Evolutionary conservation across 2,113 vertebrate species (phyloP), one percentile per base, ranked within the genome.

Genomic region (Dicerorhinus sumatrensis): DNA sequence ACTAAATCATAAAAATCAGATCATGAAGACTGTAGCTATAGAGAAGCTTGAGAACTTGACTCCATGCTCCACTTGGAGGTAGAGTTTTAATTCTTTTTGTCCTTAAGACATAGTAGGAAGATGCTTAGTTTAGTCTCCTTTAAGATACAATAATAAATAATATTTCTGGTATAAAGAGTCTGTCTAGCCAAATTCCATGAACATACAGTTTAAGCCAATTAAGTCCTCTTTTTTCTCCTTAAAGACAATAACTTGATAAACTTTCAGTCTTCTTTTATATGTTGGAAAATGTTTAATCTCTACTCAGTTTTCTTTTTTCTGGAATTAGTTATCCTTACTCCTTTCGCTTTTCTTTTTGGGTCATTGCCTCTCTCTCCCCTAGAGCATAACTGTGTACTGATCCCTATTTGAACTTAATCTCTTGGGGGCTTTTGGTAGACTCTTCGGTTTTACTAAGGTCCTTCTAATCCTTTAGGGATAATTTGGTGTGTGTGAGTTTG

Each of bases 1-100:
- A 60, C 73, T 65, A 80, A 98, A 72, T 76, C 6, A 8, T 42
- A 63, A 89, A 95, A 91, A 60, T 81, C 39, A 92, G 42, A 72
- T 96, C 33, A 11, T 48, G 36, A 82, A 77, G 80, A 87, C 8
- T 54, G 2, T 83, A 89, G 86, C 46, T 77, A 5, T 76, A 93
- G 89, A 79, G 62, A 91, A 86, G 17, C 80, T 79, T 70, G 36
- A 92, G 80, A 90, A 51, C 54, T 42, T 62, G 48, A 77, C 80
- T 85, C 8, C 54, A 11, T 67, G 77, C 6, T 70, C 87, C 5
- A 14, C 65, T 67, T 75, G 80, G 65, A 62, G 75, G 69, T 76
- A 23, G 46, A 27, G 58, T 33, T 89, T 92, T 94, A 18, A 42
- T 65, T 48, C 48, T 70, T 91, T 31, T 80, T 94, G 84, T 89